Evolutionary conservation across 2,797 vertebrate species (phyloP), one percentile per base, ranked within the genome.

Genomic region (Dendrocincla fuliginosa): DNA sequence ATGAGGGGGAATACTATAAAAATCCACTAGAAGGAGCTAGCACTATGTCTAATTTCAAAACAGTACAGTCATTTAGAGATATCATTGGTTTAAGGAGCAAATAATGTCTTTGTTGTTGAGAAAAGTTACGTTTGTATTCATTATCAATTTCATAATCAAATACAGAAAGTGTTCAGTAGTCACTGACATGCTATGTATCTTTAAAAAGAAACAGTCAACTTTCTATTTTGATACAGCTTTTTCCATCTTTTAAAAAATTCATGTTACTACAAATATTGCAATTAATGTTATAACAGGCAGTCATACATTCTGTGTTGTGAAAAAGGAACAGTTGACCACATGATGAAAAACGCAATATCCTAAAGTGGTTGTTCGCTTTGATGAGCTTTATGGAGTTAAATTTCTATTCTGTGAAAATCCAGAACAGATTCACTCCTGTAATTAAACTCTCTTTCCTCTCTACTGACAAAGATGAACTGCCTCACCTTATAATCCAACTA

Each of bases 11-110:
- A 74, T 84, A 59, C 35, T 32, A 46, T 12, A 49, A 91, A 73
- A 32, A 52, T 67, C 84, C 94, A 93, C 91, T 93, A 96, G 93
- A 94, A 92, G 64, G 87, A 94, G 94, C 93, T 67, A 94, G 41
- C 17, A 87, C 25, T 76, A 84, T 91, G 20, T 24, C 24, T 63
- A 18, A 89, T 83, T 87, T 67, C 33, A 87, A 89, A 86, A 59
- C 35, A 73, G 12, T 28, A 68, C 12, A 56, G 8, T n/a, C 28
- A 63, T 46, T 87, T 55, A 77, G 22, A 71, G 16, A 10, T 33
- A 41, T 20, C 6, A 23, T 3, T 41, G 39, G 23, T 69, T 81
- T 33, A 76, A 50, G 10, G 28, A 32, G 6, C 3, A 95, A 75
- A 76, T 30, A 68, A 33, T 67, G 20, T 30, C 19, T 68, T 50